phyloP scores from a whole-genome alignment of 2,888 invertebrate species.

The Polydrusus pterygomalis region DNA sequence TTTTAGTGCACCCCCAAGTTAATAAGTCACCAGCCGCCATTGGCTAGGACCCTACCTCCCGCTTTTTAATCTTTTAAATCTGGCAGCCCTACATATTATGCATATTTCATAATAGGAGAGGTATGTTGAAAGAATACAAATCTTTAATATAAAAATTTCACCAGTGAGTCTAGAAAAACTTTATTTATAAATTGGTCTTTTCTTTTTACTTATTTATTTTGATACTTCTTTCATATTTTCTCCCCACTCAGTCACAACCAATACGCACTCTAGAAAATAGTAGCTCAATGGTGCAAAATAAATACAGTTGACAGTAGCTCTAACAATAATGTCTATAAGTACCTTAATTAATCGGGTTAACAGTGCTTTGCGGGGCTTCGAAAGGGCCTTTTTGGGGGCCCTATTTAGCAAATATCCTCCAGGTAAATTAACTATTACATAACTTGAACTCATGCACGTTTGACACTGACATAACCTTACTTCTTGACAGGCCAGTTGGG shows the following conservation, averaged over 20 bases:
- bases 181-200: too few relatives aligned
- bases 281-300: slow-evolving; percentile 21
- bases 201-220: neutral
- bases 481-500: slow-evolving; percentile 56
- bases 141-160: too few relatives aligned
- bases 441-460: slow-evolving; percentile 49
- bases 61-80: too few relatives aligned
- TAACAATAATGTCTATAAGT: slow-evolving; percentile 45
- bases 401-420: slow-evolving; percentile 59
- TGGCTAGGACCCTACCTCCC: too few relatives aligned
- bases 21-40: too few relatives aligned
- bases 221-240: neutral
- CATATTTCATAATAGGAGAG: too few relatives aligned
- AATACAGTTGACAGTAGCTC: slow-evolving; percentile 29
- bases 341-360: slow-evolving; percentile 46
- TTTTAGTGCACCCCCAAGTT: too few relatives aligned
- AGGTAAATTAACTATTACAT: slow-evolving; percentile 60
- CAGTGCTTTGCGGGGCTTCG: slow-evolving; percentile 35
- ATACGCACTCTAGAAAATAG: slow-evolving; percentile 8
- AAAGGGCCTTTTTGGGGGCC: slow-evolving; percentile 54
- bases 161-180: too few relatives aligned
- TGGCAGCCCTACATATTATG: too few relatives aligned
- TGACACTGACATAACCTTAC: slow-evolving; percentile 60
- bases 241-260: neutral
- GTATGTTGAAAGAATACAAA: too few relatives aligned